Conservation (phyloP, 2,797 vertebrate species). For the Sphaeramia orbicularis region DNA sequence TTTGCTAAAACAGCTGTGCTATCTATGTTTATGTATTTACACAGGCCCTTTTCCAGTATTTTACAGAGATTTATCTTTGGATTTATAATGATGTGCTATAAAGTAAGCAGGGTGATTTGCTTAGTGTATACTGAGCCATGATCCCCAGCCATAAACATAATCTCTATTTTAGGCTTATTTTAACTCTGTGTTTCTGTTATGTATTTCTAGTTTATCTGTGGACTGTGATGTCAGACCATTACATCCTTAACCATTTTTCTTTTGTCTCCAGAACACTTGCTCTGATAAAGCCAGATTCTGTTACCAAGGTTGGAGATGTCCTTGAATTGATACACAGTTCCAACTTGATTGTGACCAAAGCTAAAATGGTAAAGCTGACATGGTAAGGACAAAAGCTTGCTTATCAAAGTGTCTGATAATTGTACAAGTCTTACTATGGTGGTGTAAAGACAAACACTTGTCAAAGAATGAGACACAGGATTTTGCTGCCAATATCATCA, state of each 20-base stretch:
- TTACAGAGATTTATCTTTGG: neutral
- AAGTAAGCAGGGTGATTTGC: too few species aligned
- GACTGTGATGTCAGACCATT: neutral
- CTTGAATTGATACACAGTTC: constrained; percentile 89
- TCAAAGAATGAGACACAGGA: constrained; percentile 19
- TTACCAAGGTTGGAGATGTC: constrained; percentile 89
- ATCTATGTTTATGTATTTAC: neutral
- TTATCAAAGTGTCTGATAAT: constrained; percentile 1
- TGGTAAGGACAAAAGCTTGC: constrained; percentile 83
- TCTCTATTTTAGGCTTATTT: neutral
- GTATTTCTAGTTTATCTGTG: neutral
- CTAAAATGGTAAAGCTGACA: constrained; percentile 93
- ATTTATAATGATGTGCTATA: neutral
- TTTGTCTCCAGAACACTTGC: constrained; percentile 88
- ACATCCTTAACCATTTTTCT: neutral
- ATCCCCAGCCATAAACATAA: neutral
- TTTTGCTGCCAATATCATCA: constrained; percentile 21
- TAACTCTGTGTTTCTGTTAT: neutral
- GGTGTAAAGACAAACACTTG: constrained; percentile 14
- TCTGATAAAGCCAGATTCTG: constrained; percentile 92
- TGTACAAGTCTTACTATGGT: neutral
- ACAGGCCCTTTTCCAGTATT: neutral
- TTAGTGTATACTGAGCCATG: too few species aligned
- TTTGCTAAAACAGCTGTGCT: too few species aligned
- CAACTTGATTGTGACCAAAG: constrained; percentile 94